Percentiles rank a stretch among this genome's conserved stretches.
phyloP scores from a whole-genome alignment of 2,888 invertebrate genomes.

The Glaucopsyche alexis region DNA sequence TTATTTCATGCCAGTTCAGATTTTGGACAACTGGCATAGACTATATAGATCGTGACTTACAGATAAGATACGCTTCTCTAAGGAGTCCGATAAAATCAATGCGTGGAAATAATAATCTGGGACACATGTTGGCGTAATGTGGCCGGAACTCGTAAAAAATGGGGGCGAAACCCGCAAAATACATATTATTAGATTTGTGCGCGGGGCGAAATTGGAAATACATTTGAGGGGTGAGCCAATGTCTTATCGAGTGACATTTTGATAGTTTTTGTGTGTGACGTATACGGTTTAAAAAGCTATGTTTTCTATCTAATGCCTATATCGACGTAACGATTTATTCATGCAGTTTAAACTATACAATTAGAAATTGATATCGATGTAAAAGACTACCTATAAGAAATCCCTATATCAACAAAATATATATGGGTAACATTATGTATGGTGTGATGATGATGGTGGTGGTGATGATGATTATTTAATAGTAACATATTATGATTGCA shows the following conservation, averaged over 20 bases:
- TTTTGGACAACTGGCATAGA: too few relatives aligned
- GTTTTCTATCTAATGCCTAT: too few relatives aligned
- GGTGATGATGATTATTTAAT: too few relatives aligned
- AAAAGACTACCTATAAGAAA: too few relatives aligned
- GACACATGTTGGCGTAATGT: constrained; percentile 73
- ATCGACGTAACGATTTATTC: too few relatives aligned
- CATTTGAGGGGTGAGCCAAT: constrained; percentile 50
- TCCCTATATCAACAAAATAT: too few relatives aligned
- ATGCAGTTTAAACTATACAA: too few relatives aligned
- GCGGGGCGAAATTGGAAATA: constrained; percentile 64
- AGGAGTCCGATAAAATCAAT: constrained; percentile 43
- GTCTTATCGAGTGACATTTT: constrained; percentile 41
- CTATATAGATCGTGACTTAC: not conserved
- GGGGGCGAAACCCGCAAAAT: constrained; percentile 70
- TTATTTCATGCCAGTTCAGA: too few relatives aligned
- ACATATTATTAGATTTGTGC: constrained; percentile 66
- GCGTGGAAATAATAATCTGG: constrained; percentile 66
- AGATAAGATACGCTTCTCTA: not conserved
- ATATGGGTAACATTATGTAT: too few relatives aligned
- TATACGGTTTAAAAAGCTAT: not conserved
- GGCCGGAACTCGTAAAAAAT: constrained; percentile 69
- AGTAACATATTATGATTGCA: too few relatives aligned
- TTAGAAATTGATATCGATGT: too few relatives aligned
- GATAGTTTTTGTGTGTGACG: constrained; percentile 37
- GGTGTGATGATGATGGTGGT: too few relatives aligned